phyloP scores from a whole-genome alignment of 2,888 invertebrate genomes.

The Noctuana brunneofusca region DNA sequence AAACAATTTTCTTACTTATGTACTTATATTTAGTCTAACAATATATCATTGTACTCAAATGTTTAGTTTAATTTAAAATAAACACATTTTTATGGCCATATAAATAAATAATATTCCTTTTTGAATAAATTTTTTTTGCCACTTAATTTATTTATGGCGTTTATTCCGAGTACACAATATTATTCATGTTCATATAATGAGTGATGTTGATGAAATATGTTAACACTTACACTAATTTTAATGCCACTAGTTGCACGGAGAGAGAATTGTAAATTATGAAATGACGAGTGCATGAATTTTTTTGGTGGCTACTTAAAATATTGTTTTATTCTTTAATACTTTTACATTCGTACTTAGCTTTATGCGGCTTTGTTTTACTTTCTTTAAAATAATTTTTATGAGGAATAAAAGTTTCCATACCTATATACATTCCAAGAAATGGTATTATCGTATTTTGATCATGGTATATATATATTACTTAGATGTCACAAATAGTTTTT shows the following conservation, averaged over 20 bases:
- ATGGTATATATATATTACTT: background rate
- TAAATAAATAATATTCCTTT: background rate
- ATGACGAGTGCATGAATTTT: background rate
- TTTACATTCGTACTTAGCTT: slow-evolving; percentile 5
- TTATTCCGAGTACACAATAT: background rate
- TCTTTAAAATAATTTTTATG: background rate
- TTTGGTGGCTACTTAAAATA: slow-evolving; percentile 1
- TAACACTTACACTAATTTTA: too few relatives aligned
- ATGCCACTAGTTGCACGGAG: background rate
- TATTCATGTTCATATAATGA: background rate
- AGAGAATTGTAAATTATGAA: background rate
- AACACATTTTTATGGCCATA: background rate
- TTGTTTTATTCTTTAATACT: background rate
- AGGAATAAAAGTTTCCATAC: background rate
- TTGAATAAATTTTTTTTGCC: background rate
- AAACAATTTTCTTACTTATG: slow-evolving; percentile 4
- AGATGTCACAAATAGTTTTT: slow-evolving; percentile 1
- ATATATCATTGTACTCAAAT: slow-evolving; percentile 12
- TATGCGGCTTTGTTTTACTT: background rate
- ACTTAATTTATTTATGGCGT: background rate
- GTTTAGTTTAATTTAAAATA: background rate
- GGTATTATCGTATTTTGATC: background rate
- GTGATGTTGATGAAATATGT: background rate
- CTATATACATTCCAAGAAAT: slow-evolving; percentile 2
- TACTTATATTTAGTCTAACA: slow-evolving; percentile 17